Evolutionary conservation across 92 coral and sea anemone genomes (phyloP), one percentile per base, ranked within the genome.

Genomic region (Palythoa grandis): DNA sequence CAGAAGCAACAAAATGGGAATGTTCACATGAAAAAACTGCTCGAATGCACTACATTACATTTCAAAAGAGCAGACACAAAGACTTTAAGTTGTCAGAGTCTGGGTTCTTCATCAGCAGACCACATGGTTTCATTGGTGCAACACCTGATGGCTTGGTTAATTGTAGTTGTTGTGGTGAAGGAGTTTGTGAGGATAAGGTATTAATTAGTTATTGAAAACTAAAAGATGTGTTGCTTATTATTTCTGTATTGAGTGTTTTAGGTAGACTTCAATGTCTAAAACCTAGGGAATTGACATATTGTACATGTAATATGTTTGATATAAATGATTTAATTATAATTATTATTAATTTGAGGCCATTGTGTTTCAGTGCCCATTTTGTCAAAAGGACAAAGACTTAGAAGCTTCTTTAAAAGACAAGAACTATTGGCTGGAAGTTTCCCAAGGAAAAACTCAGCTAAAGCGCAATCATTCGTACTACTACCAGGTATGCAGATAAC

Each of bases 361-460:
- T 72, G 77, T 66, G 73, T 65, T 82, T 82, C 70, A 79, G 90
- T 87, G 90, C 82, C 90, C 90, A 67, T 87, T 87, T 83, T 87
- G 87, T 82, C 79, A 68, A 58, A 87, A 61, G 79, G 68, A 67
- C 74, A 72, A 69, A 80, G 82, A 80, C 63, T 80, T 87, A 69
- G 87, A 48, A 87, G 70, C 53, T 69, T 87, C 77, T 67, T 77
- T 78, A n/a, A 43, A 70, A 65, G 90, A 72, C 74, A 87, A 87
- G 75, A 70, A 69, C 78, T 82, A 78, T 61, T 87, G 86, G 70
- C 69, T 87, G 53, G 87, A 74, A 71, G 87, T 53, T 16, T 53
- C 57, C 35, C 78, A 69, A 79, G 79, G 77, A 50, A 83, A 83
- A 53, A 56, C 78, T 10, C 86, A 82, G 74, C 73, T 87, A 19